These are phyloP conservation scores for Pardosa pseudoannulata DNA, from an alignment of 2,888 invertebrate genomes.

Conservation along the genomic window DNA sequence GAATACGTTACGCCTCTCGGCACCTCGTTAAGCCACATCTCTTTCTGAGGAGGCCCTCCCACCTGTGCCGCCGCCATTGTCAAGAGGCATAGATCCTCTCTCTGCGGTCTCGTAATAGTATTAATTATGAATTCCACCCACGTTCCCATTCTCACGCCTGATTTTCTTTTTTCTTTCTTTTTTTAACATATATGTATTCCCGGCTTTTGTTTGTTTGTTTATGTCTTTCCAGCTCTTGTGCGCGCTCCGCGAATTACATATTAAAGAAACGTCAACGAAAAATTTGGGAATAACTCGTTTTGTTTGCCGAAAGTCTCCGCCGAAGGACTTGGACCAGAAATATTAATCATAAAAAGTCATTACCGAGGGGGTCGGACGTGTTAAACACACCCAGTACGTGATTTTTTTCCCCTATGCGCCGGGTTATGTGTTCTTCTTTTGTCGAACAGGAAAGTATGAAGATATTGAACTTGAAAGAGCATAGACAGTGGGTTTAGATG, in stretches of 20 bases:
- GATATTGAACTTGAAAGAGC: constrained; percentile 5
- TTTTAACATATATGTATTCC: too few species aligned
- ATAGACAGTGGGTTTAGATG: too few species aligned
- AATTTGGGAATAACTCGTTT: background rate
- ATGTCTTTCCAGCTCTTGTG: background rate
- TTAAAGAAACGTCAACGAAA: background rate
- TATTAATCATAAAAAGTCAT: constrained; percentile 17
- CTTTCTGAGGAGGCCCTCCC: constrained; percentile 55
- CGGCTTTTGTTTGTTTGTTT: constrained; percentile 16
- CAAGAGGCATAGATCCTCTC: background rate
- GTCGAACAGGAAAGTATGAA: background rate
- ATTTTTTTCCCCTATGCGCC: background rate
- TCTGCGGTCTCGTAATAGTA: constrained; percentile 16
- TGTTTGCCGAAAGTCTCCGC: background rate
- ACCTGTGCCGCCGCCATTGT: constrained; percentile 34
- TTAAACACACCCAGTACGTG: constrained; percentile 13
- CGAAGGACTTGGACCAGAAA: background rate
- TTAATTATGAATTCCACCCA: constrained; percentile 68
- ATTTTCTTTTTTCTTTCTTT: background rate
- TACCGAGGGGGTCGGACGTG: constrained; percentile 9
- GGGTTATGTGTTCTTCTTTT: background rate
- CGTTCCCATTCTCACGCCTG: constrained; percentile 34
- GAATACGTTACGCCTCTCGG: constrained; percentile 69
- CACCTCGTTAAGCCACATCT: constrained; percentile 63
- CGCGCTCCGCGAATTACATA: background rate